Evolutionary conservation across 2,113 vertebrate species (phyloP).

Genomic region (Elephantulus edwardii): DNA sequence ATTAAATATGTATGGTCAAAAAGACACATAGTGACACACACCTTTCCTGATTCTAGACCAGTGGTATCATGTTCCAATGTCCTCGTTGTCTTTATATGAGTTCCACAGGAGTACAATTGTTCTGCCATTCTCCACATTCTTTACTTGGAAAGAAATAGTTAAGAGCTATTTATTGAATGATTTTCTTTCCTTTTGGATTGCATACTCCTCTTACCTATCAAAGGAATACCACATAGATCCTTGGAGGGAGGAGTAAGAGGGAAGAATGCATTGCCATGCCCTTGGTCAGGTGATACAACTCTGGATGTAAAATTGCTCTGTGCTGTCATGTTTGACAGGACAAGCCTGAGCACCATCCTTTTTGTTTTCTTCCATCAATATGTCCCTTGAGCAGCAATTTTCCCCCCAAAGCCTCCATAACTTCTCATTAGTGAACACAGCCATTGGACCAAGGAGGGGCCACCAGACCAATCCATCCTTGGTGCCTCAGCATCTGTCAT

Average conservation of each 20-base stretch:
- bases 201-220: rapidly evolving
- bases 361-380: rapidly evolving
- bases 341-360: rapidly evolving
- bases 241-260: rapidly evolving
- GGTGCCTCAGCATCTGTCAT: background rate
- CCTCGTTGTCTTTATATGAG: too few species aligned
- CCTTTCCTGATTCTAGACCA: too few species aligned
- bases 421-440: background rate
- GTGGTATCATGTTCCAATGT: too few species aligned
- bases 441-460: background rate
- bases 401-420: background rate
- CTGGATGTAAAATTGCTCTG: background rate
- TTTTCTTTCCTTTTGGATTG: background rate
- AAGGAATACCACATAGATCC: background rate
- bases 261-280: background rate
- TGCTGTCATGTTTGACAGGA: background rate
- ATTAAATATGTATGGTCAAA: too few species aligned
- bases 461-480: background rate
- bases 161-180: background rate
- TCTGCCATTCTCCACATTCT: background rate
- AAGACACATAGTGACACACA: too few species aligned
- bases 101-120: too few species aligned
- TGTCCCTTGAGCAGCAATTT: rapidly evolving
- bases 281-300: background rate
- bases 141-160: background rate